Percentiles rank a stretch among this genome's conserved stretches.
These are phyloP conservation scores for Gadus macrocephalus DNA, from an alignment of 2,113 vertebrate species.

Conservation along the genomic window DNA sequence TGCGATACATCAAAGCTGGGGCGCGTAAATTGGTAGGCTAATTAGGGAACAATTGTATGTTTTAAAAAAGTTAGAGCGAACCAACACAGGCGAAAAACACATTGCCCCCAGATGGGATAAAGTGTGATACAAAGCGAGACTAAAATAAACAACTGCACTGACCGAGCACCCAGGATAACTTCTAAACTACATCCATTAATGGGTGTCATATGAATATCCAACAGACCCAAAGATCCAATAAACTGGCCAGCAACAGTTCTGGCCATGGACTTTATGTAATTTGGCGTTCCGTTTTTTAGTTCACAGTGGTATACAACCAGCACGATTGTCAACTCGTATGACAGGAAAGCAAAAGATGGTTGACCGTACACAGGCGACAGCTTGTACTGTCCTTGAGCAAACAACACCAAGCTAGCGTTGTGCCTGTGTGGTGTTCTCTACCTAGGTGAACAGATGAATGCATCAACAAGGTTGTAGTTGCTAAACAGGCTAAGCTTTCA, in stretches of 20 bases:
- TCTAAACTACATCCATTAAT: too few relatives aligned
- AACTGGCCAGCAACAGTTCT: too few relatives aligned
- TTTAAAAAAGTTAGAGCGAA: slow-evolving; percentile 72
- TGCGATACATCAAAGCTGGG: slow-evolving; percentile 68
- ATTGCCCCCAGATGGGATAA: slow-evolving; percentile 54
- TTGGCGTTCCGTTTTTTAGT: too few relatives aligned
- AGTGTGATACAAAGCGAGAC: slow-evolving; percentile 24
- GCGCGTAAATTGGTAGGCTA: slow-evolving; percentile 66
- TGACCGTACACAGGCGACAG: too few relatives aligned
- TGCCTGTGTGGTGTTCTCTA: not conserved
- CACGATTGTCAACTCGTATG: too few relatives aligned
- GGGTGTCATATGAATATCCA: too few relatives aligned
- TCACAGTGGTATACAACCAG: too few relatives aligned
- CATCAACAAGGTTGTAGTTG: slow-evolving; percentile 33
- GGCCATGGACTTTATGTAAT: too few relatives aligned
- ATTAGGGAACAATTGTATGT: slow-evolving; percentile 76
- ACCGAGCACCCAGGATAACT: not conserved
- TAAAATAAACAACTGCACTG: slow-evolving; percentile 42
- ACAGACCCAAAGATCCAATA: too few relatives aligned
- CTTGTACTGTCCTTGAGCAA: too few relatives aligned
- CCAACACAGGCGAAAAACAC: slow-evolving; percentile 64
- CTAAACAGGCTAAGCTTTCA: not conserved
- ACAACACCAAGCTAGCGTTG: too few relatives aligned
- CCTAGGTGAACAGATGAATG: not conserved
- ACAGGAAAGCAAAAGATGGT: too few relatives aligned